Base-by-base conservation (phyloP, 2,113 vertebrate species). In the Calonectris borealis region DNA sequence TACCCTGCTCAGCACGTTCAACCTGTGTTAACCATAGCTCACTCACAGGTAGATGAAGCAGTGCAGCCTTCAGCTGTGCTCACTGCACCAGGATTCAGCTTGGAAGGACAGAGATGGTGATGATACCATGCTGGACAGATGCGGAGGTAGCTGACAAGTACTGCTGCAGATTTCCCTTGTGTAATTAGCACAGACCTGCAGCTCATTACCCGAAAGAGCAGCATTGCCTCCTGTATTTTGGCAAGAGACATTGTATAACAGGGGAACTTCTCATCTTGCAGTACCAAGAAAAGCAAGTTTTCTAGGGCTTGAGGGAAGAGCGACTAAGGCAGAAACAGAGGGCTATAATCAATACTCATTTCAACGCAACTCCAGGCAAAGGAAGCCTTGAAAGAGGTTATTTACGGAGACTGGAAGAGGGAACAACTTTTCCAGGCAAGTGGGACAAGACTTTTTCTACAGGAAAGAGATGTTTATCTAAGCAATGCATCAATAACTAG, bases 261-360 rank as follows among this genome's bases (percentile, higher is more conserved):
- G 11, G 8, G 26, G 34, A 79, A 55, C 40, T 31, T 55, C 73
- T 93, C 68, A 76, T 82, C 34, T 78, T 82, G 73, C 31, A 55
- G 36, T 57, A 96, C 91, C 81, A 85, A 82, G 81, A 90, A 87
- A 94, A 96, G 61, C 87, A 91, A 75, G 81, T 87, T 93, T 93
- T 87, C 72, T 20, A 54, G 49, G n/a, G 73, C 82, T 79, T 72
- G 57, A 85, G 61, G 86, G 70, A 94, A 94, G 51, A 89, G 9
- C 38, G 87, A 72, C 52, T 62, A 79, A 68, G 44, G 38, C 61
- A 95, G 73, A 91, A 96, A 85, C 15, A 93, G 55, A 85, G 11
- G 36, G 31, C 36, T 87, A 77, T 65, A 82, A 94, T 72, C 54
- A 89, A 52, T 79, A 49, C 12, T 76, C 65, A 90, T 96, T 85